Conservation (phyloP, 2,113 vertebrate genomes). For the Mus musculus region GRCm39 chr12:5465501-5466000, state of each 20-base stretch:
- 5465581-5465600: fast-evolving
- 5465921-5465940: constrained; percentile 87
- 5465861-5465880: constrained; percentile 88
- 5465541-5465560: neutral
- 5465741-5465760: constrained; percentile 54
- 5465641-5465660: neutral
- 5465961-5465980: constrained; percentile 84
- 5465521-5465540: neutral
- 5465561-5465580: neutral
- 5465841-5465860: constrained; percentile 87
- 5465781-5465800: constrained; percentile 81
- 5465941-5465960: constrained; percentile 90
- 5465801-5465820: constrained; percentile 81
- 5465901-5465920: constrained; percentile 91
- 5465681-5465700: constrained; percentile 6
- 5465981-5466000: constrained; percentile 90
- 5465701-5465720: constrained; percentile 24
- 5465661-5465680: neutral
- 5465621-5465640: constrained; percentile 20
- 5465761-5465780: constrained; percentile 78
- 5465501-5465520: neutral
- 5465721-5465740: constrained; percentile 70
- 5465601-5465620: neutral
- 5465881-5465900: constrained; percentile 86
- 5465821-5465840: constrained; percentile 85